phyloP scores from a whole-genome alignment of 2,888 invertebrate genomes.

The Sussaba pulchella region DNA sequence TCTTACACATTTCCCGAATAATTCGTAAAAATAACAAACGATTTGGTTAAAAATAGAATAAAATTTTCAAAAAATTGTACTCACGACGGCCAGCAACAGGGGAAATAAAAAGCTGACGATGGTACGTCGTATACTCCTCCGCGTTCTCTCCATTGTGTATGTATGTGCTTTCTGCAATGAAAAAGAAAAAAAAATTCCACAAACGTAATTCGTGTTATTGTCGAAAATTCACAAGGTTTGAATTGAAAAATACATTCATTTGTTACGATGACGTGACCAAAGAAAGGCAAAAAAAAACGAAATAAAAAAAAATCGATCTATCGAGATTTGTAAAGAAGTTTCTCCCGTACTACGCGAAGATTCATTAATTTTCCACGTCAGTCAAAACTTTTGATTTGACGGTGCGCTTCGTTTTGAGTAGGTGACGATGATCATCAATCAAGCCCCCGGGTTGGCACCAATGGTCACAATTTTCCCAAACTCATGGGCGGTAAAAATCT shows the following conservation, averaged over 20 bases:
- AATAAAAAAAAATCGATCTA: slow-evolving; percentile 11
- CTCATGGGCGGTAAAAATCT: slow-evolving; percentile 12
- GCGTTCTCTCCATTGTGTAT: slow-evolving; percentile 82
- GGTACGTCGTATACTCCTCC: slow-evolving; percentile 82
- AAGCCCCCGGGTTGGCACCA: not conserved
- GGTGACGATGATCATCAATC: slow-evolving; percentile 54
- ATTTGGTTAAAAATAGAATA: no score
- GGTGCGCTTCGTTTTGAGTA: slow-evolving; percentile 1
- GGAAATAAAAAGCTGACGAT: slow-evolving; percentile 78
- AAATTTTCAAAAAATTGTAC: slow-evolving; percentile 75
- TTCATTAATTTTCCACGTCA: slow-evolving; percentile 51
- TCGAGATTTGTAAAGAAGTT: slow-evolving; percentile 23
- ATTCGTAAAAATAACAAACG: no score
- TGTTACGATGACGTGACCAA: not conserved
- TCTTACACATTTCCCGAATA: no score
- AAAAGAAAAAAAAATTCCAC: slow-evolving; percentile 57
- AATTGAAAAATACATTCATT: slow-evolving; percentile 29
- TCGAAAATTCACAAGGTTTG: not conserved
- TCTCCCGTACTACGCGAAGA: slow-evolving; percentile 24
- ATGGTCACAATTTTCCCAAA: slow-evolving; percentile 52
- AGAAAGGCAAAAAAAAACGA: no score
- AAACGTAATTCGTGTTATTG: slow-evolving; percentile 36
- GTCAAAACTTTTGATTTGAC: slow-evolving; percentile 45
- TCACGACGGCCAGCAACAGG: slow-evolving; percentile 79
- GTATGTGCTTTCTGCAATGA: slow-evolving; percentile 68